Base-by-base conservation (phyloP, 2,888 invertebrate species). In the Carterocephalus palaemon region DNA sequence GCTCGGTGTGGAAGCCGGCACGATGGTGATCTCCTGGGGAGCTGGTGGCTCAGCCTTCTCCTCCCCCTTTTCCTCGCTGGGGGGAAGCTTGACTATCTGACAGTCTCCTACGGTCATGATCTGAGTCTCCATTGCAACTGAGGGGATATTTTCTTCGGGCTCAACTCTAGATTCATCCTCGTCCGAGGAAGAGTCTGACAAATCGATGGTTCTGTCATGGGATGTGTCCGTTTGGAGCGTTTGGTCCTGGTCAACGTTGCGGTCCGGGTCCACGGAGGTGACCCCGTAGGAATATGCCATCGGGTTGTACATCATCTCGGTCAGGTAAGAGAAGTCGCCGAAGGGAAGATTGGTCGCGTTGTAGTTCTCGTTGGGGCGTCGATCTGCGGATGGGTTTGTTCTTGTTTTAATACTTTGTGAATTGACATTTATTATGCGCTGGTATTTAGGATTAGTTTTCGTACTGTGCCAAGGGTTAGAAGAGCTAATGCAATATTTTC, bases 301-400 rank as follows among this genome's bases (percentile, higher is more conserved):
- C 2, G 84, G 84, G 67, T 84, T 84, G 70, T 81, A 84, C 54
- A 88, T 83, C 75, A 88, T 86, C 48, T 88, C 88, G 0, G 88
- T 88, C 12, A 88, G 68, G 67, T 88, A 88, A 1, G 85, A 83
- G 67, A 88, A 88, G 57, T 88, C 88, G 55, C 88, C 88, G 69
- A 87, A 88, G 0, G 88, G 88, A 4, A 88, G 72, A 57, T 88
- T 87, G 4, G 83, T 84, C n/a, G 83, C 85, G 56, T 87, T 86
- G 74, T 87, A 88, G 71, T 87, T 88, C 54, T 88, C 87, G 64
- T 87, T 85, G 46, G 87, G 85, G 24, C 86, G 76, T 31, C 82
- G 83, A 54, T 85, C 85, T 86, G 77, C 0, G 63, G 65, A 28
- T 12, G 6, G 8, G 9, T 1, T 10, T 15, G 29, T 16, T 10